Conservation (phyloP, 2,797 vertebrate species). For the Merluccius polli region DNA sequence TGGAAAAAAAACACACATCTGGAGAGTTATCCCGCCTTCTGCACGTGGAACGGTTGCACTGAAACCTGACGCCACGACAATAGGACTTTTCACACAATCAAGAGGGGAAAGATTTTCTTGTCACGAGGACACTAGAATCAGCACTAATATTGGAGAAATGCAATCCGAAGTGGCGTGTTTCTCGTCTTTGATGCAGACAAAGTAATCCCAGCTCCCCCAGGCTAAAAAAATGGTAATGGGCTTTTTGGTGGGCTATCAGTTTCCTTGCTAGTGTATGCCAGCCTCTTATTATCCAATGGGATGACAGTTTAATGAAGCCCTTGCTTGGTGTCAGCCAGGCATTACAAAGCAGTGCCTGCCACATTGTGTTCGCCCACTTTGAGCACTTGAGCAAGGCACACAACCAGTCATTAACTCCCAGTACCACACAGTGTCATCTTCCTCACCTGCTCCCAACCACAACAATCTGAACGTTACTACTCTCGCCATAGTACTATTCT, state of each 20-base stretch:
- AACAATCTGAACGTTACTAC: neutral
- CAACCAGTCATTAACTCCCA: constrained; percentile 63
- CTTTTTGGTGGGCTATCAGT: constrained; percentile 61
- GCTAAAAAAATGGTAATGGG: constrained; percentile 62
- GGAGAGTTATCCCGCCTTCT: neutral
- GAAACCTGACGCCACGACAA: constrained; percentile 14
- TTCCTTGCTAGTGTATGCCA: constrained; percentile 51
- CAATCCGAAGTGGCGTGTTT: constrained; percentile 36
- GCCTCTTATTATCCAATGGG: constrained; percentile 65
- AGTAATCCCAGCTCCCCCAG: constrained; percentile 47
- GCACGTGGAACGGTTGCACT: neutral
- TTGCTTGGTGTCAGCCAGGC: constrained; percentile 61
- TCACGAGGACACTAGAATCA: constrained; percentile 27
- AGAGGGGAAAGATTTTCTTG: constrained; percentile 21
- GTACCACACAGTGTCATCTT: constrained; percentile 38
- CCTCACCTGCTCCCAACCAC: constrained; percentile 47
- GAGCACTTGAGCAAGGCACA: constrained; percentile 47
- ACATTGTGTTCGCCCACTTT: constrained; percentile 60
- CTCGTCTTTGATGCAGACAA: constrained; percentile 54
- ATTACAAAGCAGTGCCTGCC: constrained; percentile 56
- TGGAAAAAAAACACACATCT: neutral
- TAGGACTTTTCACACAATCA: constrained; percentile 12
- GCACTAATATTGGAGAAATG: constrained; percentile 20
- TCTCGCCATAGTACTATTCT: no score
- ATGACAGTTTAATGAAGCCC: constrained; percentile 74